Conservation (phyloP, 2,113 vertebrate species). For the Anarhynchus alexandrinus region DNA sequence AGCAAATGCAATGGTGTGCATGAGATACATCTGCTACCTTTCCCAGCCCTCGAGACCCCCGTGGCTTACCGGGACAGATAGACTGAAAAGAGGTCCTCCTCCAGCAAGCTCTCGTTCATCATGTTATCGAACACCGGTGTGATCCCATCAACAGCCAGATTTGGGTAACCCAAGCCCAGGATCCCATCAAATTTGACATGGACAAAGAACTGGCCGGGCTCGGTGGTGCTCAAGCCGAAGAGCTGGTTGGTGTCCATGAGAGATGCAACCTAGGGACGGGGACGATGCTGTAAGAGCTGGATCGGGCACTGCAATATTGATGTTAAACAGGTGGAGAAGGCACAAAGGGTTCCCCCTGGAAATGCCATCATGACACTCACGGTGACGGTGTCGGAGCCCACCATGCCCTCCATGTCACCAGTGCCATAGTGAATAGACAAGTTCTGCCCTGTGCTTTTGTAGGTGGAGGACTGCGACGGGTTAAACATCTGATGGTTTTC, state of each 20-base stretch:
- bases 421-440: slow-evolving; percentile 63
- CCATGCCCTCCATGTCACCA: slow-evolving; percentile 54
- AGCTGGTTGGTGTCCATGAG: slow-evolving; percentile 52
- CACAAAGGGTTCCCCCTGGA: not conserved
- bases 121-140: slow-evolving; percentile 68
- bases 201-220: slow-evolving; percentile 53
- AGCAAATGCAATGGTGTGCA: accelerated
- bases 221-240: slow-evolving; percentile 57
- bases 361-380: not conserved
- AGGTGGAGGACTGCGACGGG: slow-evolving; percentile 64
- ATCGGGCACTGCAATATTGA: not conserved
- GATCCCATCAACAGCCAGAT: slow-evolving; percentile 5
- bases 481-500: slow-evolving; percentile 65
- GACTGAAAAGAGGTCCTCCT: slow-evolving; percentile 63
- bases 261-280: slow-evolving; percentile 42
- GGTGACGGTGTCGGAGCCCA: slow-evolving; percentile 54
- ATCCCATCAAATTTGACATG: slow-evolving; percentile 67
- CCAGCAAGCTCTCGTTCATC: slow-evolving; percentile 53
- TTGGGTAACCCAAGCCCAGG: slow-evolving; percentile 70
- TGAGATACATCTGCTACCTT: not conserved
- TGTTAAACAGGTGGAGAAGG: not conserved
- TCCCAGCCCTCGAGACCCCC: not conserved
- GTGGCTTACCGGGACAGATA: slow-evolving; percentile 54
- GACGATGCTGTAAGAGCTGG: accelerated
- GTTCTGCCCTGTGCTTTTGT: slow-evolving; percentile 4